phyloP scores from a whole-genome alignment of 2,797 vertebrate genomes.

The Vireo griseus region DNA sequence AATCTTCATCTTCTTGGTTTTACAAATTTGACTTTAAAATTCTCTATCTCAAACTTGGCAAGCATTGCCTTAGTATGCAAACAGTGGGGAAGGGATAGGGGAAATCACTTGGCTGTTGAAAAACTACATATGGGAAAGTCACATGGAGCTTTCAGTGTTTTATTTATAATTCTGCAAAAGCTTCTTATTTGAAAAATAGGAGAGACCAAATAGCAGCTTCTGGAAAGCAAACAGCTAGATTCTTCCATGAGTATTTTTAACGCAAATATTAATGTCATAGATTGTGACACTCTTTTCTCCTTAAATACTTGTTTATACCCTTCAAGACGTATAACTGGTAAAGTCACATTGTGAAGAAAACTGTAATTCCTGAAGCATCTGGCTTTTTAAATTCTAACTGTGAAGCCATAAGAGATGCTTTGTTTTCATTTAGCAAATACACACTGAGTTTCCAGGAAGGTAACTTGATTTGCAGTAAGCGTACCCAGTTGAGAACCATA shows the following conservation, averaged over 20 bases:
- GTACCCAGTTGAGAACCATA: neutral
- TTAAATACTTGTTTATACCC: neutral
- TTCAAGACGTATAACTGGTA: neutral
- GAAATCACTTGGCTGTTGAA: conserved; percentile 50
- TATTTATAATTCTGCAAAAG: conserved; percentile 51
- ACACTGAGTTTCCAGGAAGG: neutral
- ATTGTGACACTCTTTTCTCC: neutral
- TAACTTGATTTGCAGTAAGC: neutral
- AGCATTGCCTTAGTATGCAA: neutral
- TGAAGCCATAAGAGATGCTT: neutral
- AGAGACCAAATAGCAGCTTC: neutral
- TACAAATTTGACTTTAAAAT: neutral
- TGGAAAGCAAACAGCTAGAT: conserved; percentile 17
- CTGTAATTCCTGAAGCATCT: neutral
- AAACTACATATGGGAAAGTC: conserved; percentile 45
- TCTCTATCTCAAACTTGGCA: conserved; percentile 9
- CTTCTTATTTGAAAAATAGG: conserved; percentile 18
- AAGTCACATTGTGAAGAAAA: neutral
- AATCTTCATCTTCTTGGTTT: neutral
- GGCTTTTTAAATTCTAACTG: neutral
- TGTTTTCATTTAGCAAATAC: neutral
- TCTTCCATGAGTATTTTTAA: conserved; percentile 34
- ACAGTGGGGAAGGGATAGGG: neutral
- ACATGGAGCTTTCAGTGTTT: conserved; percentile 29
- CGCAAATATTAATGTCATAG: neutral